Base-by-base conservation (phyloP, 1,140 invertebrate species). In the Pseudomyrmex pallidus region DNA sequence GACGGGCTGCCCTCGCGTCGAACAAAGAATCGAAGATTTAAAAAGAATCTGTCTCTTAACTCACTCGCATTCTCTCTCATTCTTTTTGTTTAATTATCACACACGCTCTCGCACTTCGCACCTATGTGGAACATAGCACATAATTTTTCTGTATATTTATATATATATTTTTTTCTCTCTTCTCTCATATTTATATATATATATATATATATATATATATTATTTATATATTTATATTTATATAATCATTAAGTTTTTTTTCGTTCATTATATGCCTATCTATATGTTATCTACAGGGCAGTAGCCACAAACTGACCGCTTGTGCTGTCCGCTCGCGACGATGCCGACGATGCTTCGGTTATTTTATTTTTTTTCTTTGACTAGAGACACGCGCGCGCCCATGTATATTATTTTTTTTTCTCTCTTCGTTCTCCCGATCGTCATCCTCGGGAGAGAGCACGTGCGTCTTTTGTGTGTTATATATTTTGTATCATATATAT, bases 241-340 rank as follows among this genome's bases (percentile, higher is more conserved):
- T 84, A 89, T 86, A 89, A 87, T 87, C 52, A 88, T 64, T 61
- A 68, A n/a, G 35, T 35, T 59, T 20, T 4, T 50, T 13, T 35
- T 52, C 44, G 64, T 13, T 84, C 59, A 74, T 83, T 66, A 77
- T 77, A 85, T 74, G 44, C 74, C 84, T 91, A 92, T 90, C 87
- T 92, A 91, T 88, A 88, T 89, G 88, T 88, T 88, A 91, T 91
- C 88, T 92, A 92, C 91, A 92, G 90, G 90, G 87, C 89, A 92
- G 89, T 91, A 92, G 87, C 76, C 91, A 91, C 90, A 90, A 80
- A 86, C 85, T 91, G 87, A 90, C 85, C 82, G 64, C 68, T 66
- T 84, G 63, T 87, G 25, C 80, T 63, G 74, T 68, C 74, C 17
- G 68, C 64, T 88, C 64, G 17, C 74, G 57, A 78, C 67, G 78